phyloP scores from a whole-genome alignment of 2,113 vertebrate species.

The Shinisaurus crocodilurus region DNA sequence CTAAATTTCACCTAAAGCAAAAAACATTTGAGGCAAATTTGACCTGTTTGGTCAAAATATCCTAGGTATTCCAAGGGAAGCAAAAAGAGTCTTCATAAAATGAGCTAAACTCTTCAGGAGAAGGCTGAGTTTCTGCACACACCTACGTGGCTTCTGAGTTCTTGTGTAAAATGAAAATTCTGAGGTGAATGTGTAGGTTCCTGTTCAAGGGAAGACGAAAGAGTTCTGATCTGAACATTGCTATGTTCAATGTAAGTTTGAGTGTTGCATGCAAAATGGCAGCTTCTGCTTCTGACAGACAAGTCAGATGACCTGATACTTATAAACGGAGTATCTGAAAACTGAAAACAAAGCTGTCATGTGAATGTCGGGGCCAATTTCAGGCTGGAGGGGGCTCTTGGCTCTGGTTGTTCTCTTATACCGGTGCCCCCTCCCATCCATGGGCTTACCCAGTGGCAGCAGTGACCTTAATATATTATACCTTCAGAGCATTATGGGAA shows the following conservation, averaged over 20 bases:
- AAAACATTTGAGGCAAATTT: neutral
- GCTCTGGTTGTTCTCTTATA: neutral
- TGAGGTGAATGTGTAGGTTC: neutral
- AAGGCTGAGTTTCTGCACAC: neutral
- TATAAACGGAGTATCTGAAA: too few relatives aligned
- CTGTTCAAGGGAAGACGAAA: neutral
- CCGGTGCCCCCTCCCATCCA: neutral
- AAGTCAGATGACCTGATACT: too few relatives aligned
- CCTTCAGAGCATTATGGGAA: too few relatives aligned
- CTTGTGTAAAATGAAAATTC: neutral
- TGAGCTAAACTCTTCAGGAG: neutral
- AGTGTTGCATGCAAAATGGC: neutral
- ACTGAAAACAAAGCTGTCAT: neutral
- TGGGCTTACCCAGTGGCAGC: neutral
- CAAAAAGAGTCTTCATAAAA: neutral
- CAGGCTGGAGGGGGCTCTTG: neutral
- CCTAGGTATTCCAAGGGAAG: too few relatives aligned
- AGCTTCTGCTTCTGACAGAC: too few relatives aligned
- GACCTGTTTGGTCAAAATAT: neutral
- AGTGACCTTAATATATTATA: neutral
- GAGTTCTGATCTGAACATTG: neutral
- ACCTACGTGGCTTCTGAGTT: neutral
- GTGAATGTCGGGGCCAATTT: neutral
- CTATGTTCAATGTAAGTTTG: neutral
- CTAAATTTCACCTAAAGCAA: neutral